phyloP scores from a whole-genome alignment of 2,888 invertebrate species.

The Adelognathus sp. region DNA sequence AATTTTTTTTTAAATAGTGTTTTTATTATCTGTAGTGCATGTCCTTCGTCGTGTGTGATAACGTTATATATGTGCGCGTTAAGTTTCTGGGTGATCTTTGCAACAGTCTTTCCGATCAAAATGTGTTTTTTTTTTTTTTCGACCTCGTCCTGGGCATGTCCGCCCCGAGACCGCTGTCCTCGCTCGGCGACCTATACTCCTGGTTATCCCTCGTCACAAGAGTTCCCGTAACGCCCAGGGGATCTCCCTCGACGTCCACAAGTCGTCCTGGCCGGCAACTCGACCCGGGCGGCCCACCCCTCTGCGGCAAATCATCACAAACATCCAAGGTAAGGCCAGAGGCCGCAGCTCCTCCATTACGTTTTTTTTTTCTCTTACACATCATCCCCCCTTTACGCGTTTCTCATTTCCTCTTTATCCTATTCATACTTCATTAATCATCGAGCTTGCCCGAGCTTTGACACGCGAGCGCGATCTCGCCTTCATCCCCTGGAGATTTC shows the following conservation, averaged over 20 bases:
- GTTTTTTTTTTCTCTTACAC: constrained; percentile 30
- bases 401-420: constrained; percentile 18
- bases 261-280: constrained; percentile 79
- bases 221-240: constrained; percentile 78
- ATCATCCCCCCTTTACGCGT: constrained; percentile 31
- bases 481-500: neutral
- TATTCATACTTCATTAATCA: constrained; percentile 48
- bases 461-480: neutral
- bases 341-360: constrained; percentile 41
- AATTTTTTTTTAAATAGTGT: too few species aligned
- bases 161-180: constrained; percentile 97
- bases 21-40: too few species aligned
- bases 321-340: constrained; percentile 69
- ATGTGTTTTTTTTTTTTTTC: constrained; percentile 29
- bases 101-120: too few species aligned
- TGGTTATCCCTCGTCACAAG: constrained; percentile 83
- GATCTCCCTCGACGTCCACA: constrained; percentile 80
- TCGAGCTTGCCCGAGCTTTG: constrained; percentile 75
- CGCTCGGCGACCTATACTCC: constrained; percentile 93
- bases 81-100: too few species aligned
- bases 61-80: too few species aligned
- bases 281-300: constrained; percentile 71
- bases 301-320: constrained; percentile 78
- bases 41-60: neutral
- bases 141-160: constrained; percentile 84